Evolutionary conservation across 1,140 invertebrate species (phyloP), one percentile per base, ranked within the genome.

Genomic region (Homalodisca vitripennis): DNA sequence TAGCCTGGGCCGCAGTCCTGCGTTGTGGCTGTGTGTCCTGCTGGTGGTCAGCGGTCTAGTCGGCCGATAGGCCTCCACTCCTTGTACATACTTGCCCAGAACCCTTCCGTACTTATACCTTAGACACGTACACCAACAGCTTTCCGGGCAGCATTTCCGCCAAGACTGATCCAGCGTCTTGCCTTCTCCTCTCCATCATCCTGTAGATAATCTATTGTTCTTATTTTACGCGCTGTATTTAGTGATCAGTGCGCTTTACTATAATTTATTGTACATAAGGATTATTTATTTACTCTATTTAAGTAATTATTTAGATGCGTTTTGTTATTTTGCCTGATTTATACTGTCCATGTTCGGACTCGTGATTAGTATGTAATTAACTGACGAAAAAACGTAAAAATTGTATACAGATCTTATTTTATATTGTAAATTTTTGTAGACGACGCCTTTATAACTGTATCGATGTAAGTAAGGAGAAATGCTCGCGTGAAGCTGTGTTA

Each of bases 231-330:
- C 3, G 55, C 27, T 26, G 55, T 60, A 30, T 60, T 60, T 24
- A 24, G 29, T 26, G 26, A 30, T 27, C 55, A 24, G 24, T n/a
- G 27, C 55, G 55, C 12, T 60, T 30, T 14, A 60, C 55, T 60
- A 60, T 60, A 60, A 60, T 60, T 60, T 26, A 27, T 27, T 60
- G 26, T 60, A 60, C 26, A 27, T 60, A 60, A 10, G 24, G 12
- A 60, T 60, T 60, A 60, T 60, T 60, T 60, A 60, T 60, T 60
- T 60, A 60, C 55, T 60, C 55, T 60, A 60, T 60, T 60, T 60
- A 60, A 60, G 55, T 26, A 26, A 60, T 60, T 30, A 30, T 24
- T 60, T 60, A 30, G 26, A 24, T 27, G 29, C 55, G 55, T 60
- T 60, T 60, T 60, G 55, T 60, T 60, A 60, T 30, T 60, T 60